Percentiles rank a stretch among this genome's conserved stretches.
phyloP scores from a whole-genome alignment of 2,113 vertebrate species.

The Anarhynchus alexandrinus region DNA sequence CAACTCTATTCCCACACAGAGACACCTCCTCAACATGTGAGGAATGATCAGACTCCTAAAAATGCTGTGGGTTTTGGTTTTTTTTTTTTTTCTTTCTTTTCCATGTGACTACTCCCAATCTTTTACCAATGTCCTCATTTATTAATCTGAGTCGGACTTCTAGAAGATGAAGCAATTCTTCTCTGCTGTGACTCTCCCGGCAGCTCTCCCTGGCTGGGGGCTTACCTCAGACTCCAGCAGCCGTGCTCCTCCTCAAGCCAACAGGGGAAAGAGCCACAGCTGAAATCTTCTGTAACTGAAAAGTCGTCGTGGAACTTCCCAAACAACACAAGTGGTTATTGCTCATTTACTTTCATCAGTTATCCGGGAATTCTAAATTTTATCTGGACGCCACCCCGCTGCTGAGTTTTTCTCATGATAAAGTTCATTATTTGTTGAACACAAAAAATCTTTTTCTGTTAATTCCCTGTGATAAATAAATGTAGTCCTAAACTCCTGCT shows the following conservation, averaged over 20 bases:
- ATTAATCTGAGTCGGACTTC: not conserved
- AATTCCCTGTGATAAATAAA: not conserved
- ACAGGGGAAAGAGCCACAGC: not conserved
- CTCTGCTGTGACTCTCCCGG: not conserved
- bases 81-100: not conserved
- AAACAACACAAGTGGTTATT: not conserved
- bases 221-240: not conserved
- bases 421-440: not conserved
- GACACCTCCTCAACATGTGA: not conserved
- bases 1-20: not conserved
- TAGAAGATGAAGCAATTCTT: not conserved
- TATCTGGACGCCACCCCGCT: fast-evolving
- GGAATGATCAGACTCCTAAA: not conserved
- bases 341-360: not conserved
- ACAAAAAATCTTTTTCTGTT: not conserved
- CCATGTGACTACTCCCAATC: not conserved
- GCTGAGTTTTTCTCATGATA: not conserved
- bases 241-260: not conserved
- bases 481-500: not conserved
- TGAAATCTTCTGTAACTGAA: not conserved
- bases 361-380: not conserved
- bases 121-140: not conserved
- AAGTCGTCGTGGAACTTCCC: not conserved
- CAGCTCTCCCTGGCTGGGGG: not conserved
- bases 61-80: too few relatives aligned